Conservation (phyloP, 2,797 vertebrate genomes). For the Enteromius mattozi region DNA sequence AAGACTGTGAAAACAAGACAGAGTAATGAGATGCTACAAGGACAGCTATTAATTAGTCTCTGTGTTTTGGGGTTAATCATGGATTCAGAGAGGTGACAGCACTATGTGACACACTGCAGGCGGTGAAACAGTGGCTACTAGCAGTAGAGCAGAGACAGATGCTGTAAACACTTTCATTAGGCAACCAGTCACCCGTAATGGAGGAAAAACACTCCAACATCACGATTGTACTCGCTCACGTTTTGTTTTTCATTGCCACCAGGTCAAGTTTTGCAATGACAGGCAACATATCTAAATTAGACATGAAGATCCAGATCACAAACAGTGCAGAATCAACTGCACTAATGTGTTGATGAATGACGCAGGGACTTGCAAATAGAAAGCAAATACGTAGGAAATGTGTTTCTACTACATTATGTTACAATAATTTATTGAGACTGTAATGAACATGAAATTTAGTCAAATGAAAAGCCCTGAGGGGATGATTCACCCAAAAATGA, state of each 20-base stretch:
- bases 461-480: not conserved
- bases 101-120: conserved; percentile 7
- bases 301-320: conserved; percentile 70
- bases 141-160: conserved; percentile 62
- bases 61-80: conserved; percentile 25
- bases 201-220: conserved; percentile 77
- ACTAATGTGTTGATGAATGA: conserved; percentile 68
- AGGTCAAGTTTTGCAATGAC: conserved; percentile 49
- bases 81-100: conserved; percentile 26
- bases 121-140: conserved; percentile 13
- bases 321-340: conserved; percentile 57
- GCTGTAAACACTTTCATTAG: conserved; percentile 82
- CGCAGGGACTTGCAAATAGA: conserved; percentile 50
- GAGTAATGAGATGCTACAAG: conserved; percentile 30
- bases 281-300: conserved; percentile 70
- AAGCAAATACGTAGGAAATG: not conserved
- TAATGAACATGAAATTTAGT: not conserved
- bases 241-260: conserved; percentile 64
- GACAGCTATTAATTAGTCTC: conserved; percentile 18
- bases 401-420: not conserved
- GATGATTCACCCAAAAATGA: not conserved
- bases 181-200: conserved; percentile 67
- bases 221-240: conserved; percentile 72
- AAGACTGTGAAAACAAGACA: not conserved
- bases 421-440: not conserved